These are phyloP conservation scores for Hypothenemus hampei DNA, from an alignment of 1,140 invertebrate genomes.

Conservation along the genomic window DNA sequence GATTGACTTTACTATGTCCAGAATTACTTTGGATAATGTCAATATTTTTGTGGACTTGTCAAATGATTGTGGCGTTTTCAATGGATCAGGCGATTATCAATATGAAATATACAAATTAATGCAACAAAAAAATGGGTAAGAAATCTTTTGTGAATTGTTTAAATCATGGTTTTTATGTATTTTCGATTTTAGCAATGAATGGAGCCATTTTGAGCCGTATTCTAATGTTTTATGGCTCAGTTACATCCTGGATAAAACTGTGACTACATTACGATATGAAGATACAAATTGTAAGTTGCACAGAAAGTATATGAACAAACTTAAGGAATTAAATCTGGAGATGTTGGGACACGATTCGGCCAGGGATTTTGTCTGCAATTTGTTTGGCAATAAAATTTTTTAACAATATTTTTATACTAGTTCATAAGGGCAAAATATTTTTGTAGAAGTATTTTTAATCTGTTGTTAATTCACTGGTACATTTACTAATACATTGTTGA, in stretches of 20 bases:
- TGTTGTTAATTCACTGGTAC: too few species aligned
- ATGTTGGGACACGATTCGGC: conserved; percentile 35
- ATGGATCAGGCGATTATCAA: conserved; percentile 81
- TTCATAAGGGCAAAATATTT: too few species aligned
- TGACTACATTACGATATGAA: conserved; percentile 40
- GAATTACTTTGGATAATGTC: conserved; percentile 61
- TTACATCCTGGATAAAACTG: conserved; percentile 77
- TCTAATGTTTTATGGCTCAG: conserved; percentile 89
- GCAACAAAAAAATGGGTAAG: conserved; percentile 66
- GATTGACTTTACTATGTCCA: conserved; percentile 90
- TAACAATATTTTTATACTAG: conserved; percentile 15
- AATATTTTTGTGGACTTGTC: conserved; percentile 76
- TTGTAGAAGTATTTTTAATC: too few species aligned
- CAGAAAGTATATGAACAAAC: conserved; percentile 29
- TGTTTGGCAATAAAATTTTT: conserved; percentile 9
- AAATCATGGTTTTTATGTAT: conserved; percentile 2
- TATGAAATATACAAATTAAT: conserved; percentile 90
- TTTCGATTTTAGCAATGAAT: conserved; percentile 68
- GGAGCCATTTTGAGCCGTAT: conserved; percentile 72
- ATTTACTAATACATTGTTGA: too few species aligned
- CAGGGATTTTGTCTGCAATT: conserved; percentile 30
- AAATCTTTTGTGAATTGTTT: neutral
- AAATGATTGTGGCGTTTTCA: conserved; percentile 75
- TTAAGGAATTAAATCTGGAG: conserved; percentile 31
- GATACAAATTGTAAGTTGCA: conserved; percentile 34